Evolutionary conservation across 2,113 vertebrate genomes (phyloP).

Genomic region (Percina caprodes): DNA sequence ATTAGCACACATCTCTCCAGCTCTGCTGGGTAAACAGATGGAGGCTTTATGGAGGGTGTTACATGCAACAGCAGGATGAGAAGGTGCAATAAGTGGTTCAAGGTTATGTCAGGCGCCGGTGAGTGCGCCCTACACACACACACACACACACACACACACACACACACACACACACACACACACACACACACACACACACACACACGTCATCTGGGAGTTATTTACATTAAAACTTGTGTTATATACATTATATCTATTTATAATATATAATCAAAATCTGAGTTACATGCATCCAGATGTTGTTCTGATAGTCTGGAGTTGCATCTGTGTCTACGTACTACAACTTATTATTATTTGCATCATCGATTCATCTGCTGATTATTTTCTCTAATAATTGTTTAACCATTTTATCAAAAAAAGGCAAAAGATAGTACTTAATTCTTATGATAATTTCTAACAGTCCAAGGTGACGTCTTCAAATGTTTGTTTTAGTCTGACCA

Average conservation of each 20-base stretch:
- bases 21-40: constrained; percentile 63
- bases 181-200: neutral
- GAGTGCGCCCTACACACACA: neutral
- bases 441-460: no score
- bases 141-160: neutral
- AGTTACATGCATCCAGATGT: neutral
- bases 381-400: neutral
- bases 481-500: no score
- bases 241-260: neutral
- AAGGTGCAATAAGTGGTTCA: constrained; percentile 38
- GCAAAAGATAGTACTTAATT: no score
- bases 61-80: constrained; percentile 55
- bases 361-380: neutral
- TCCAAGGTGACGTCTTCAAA: no score
- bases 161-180: neutral
- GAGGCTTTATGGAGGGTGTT: constrained; percentile 59
- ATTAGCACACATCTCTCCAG: constrained; percentile 8
- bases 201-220: neutral
- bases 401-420: no score
- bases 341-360: neutral
- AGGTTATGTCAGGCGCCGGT: constrained; percentile 38
- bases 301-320: neutral
- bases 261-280: no score
- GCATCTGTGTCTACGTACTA: neutral
- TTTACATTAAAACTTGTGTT: neutral